Percentiles rank a stretch among this genome's conserved stretches.
phyloP scores from a whole-genome alignment of 2,113 vertebrate species.

The Aldabrachelys gigantea region DNA sequence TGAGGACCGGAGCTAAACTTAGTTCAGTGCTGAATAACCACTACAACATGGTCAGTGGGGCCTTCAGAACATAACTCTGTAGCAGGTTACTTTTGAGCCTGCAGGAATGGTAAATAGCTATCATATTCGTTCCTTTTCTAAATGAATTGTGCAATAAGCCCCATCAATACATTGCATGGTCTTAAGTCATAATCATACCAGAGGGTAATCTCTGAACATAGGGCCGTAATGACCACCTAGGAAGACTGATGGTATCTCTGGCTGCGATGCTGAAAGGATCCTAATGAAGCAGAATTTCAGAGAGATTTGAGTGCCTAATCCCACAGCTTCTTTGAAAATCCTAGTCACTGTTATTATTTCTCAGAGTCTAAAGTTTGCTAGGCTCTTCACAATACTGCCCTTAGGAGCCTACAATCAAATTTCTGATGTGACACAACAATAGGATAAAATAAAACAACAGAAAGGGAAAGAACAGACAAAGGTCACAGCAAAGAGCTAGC shows the following conservation, averaged over 20 bases:
- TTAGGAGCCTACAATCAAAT: background rate
- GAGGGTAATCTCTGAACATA: rapidly evolving
- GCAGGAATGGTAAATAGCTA: background rate
- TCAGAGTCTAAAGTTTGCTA: background rate
- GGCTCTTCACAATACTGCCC: background rate
- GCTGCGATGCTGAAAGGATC: background rate
- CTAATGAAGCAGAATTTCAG: background rate
- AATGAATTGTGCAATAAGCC: background rate
- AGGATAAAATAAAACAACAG: background rate
- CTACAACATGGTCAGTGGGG: background rate
- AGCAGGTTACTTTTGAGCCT: background rate
- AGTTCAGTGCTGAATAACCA: background rate
- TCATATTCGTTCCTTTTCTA: background rate
- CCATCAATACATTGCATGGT: background rate
- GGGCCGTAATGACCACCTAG: rapidly evolving
- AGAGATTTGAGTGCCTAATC: background rate
- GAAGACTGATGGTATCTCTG: background rate
- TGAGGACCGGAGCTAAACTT: background rate
- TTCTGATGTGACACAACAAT: rapidly evolving
- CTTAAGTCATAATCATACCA: background rate
- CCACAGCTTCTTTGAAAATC: background rate
- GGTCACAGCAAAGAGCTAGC: rapidly evolving
- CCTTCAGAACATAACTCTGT: background rate
- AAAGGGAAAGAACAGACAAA: background rate
- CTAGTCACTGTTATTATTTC: background rate